These are phyloP conservation scores for Aplodontia rufa DNA, from an alignment of 2,113 vertebrate species.

Conservation along the genomic window DNA sequence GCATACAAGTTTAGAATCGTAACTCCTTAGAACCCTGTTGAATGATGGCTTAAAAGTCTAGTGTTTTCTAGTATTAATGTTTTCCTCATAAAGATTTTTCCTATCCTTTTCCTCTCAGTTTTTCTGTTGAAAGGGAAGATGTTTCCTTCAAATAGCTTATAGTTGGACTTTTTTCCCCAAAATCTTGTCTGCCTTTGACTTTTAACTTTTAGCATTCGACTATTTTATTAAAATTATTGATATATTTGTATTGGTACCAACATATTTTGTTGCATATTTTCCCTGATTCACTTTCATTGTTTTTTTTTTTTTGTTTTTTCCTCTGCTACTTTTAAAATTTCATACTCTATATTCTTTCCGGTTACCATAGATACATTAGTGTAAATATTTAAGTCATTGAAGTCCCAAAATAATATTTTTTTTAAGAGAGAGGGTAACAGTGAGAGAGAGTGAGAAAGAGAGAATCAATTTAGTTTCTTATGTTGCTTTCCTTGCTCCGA, in stretches of 20 bases:
- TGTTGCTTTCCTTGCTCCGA: too few relatives aligned
- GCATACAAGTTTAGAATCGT: background rate
- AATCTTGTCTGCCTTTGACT: background rate
- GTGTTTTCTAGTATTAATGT: background rate
- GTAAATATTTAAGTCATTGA: background rate
- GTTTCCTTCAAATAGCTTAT: background rate
- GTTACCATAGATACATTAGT: background rate
- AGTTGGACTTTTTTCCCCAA: background rate
- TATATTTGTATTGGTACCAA: background rate
- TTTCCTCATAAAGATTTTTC: background rate
- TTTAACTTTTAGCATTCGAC: background rate
- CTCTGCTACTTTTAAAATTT: background rate
- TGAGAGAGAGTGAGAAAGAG: too few relatives aligned
- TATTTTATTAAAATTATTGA: background rate
- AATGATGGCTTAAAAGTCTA: background rate
- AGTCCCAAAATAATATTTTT: too few relatives aligned
- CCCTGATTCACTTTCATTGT: background rate
- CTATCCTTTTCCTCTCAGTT: background rate
- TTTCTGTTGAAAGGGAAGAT: background rate
- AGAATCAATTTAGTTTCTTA: too few relatives aligned
- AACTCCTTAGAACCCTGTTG: background rate
- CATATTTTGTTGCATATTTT: background rate
- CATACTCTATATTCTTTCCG: background rate
- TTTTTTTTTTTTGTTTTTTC: background rate
- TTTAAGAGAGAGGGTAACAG: too few relatives aligned